Conservation (phyloP, 2,888 invertebrate genomes). For the Drosophila paramelanica region DNA sequence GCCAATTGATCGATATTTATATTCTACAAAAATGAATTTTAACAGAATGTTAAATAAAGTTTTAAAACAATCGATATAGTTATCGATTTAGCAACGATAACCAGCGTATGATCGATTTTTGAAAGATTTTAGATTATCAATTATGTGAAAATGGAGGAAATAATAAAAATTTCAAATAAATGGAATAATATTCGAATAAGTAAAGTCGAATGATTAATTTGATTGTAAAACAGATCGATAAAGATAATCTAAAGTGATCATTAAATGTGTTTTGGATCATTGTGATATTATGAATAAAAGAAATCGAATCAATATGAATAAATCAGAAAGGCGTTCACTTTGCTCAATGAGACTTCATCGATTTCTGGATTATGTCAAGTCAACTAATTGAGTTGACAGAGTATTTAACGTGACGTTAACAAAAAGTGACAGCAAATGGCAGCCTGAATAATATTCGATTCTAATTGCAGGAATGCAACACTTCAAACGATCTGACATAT, state of each 20-base stretch:
- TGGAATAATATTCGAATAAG: background rate
- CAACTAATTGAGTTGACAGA: slow-evolving; percentile 8
- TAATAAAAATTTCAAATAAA: no score
- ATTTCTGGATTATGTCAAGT: slow-evolving; percentile 11
- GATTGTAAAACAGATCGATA: background rate
- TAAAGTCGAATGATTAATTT: background rate
- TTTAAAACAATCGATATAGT: no score
- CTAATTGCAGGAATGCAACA: slow-evolving; percentile 2
- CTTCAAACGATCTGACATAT: slow-evolving; percentile 8
- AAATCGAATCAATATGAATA: background rate
- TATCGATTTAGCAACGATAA: no score
- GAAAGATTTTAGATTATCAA: no score
- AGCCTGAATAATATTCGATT: background rate
- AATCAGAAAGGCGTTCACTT: slow-evolving; percentile 4
- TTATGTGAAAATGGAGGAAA: no score
- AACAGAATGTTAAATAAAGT: background rate
- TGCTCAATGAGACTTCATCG: background rate
- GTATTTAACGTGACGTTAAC: background rate
- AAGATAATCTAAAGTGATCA: background rate
- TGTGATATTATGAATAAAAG: background rate
- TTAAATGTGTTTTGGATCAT: no score
- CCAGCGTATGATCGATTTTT: no score
- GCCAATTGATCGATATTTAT: background rate
- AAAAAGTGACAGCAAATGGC: slow-evolving; percentile 2
- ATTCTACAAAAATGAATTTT: background rate